Evolutionary conservation across 2,113 vertebrate species (phyloP), one percentile per base, ranked within the genome.

Genomic region (Grus americana): DNA sequence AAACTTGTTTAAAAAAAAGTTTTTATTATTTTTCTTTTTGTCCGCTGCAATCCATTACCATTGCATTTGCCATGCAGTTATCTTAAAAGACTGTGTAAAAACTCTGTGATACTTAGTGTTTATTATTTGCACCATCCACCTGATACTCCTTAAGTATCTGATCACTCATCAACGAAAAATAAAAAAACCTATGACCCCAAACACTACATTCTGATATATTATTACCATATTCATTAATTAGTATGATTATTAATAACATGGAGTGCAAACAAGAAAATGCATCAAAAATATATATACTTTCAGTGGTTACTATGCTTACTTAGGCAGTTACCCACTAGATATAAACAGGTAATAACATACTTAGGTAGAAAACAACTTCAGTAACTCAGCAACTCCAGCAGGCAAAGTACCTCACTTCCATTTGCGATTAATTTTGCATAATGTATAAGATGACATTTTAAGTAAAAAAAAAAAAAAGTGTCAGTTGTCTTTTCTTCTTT

Each of bases 391-490:
- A 67, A 26, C 22, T 49, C 47, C 61, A 68, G 54, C 38, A 34
- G 1, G 1, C 24, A 61, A 42, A 5, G 19, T 5, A 36, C 15
- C 26, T 29, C 0, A 0, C 22, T 62, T 6, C 19, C 3, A 1
- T 36, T 36, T 36, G 16, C 47, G 49, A 23, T 38, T 62, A 62
- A 18, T 55, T 89, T 24, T 21, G 30, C 24, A 40, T 47, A 44
- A 66, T 5, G 4, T 6, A 59, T 22, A 15, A 49, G 10, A 40
- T 16, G 7, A 61, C 59, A 78, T 32, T 27, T 54, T 46, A 50
- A 17, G 7, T 27, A 32, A 1, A 13, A 24, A 36, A 68, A 20
- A 3, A 42, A 42, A 42, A 42, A 42, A 11, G 36, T 10, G 9
- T 12, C 21, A 14, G 9, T 21, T 52, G 57, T 16, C 18, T 18